Conservation (phyloP, 92 coral and sea anemone genomes). For the Phenganax stokvisi region DNA sequence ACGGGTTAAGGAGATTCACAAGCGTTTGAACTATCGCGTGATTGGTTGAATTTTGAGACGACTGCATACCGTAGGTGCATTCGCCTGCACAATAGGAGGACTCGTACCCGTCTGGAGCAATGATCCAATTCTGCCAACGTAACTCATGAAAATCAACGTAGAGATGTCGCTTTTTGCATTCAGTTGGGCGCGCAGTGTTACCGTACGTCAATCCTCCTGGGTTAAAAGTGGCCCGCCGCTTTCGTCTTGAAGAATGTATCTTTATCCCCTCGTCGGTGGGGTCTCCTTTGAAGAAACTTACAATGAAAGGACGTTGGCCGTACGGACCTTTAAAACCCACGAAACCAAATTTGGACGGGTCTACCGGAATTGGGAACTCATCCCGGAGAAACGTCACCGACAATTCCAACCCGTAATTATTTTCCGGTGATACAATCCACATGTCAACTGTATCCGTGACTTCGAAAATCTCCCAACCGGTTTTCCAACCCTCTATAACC, state of each 20-base stretch:
- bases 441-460: constrained; percentile 68
- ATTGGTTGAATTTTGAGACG: constrained; percentile 76
- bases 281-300: constrained; percentile 77
- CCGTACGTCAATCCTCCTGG: constrained; percentile 7
- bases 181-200: constrained; percentile 11
- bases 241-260: constrained; percentile 47
- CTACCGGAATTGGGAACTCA: constrained; percentile 26
- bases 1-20: constrained; percentile 62
- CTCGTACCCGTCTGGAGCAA: constrained; percentile 79
- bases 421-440: constrained; percentile 63
- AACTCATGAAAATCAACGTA: constrained; percentile 77
- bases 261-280: constrained; percentile 52
- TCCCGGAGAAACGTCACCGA: constrained; percentile 37
- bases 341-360: constrained; percentile 41
- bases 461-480: constrained; percentile 67
- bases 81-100: constrained; percentile 77
- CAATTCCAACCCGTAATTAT: constrained; percentile 70
- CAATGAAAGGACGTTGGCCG: constrained; percentile 71
- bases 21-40: constrained; percentile 96
- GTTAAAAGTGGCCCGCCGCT: constrained; percentile 46
- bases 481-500: constrained; percentile 14
- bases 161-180: constrained; percentile 70
- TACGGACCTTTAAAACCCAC: constrained; percentile 44
- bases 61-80: constrained; percentile 72
- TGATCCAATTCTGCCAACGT: constrained; percentile 91